These are phyloP conservation scores for Lophius americanus DNA, from an alignment of 2,797 vertebrate species.

Conservation along the genomic window DNA sequence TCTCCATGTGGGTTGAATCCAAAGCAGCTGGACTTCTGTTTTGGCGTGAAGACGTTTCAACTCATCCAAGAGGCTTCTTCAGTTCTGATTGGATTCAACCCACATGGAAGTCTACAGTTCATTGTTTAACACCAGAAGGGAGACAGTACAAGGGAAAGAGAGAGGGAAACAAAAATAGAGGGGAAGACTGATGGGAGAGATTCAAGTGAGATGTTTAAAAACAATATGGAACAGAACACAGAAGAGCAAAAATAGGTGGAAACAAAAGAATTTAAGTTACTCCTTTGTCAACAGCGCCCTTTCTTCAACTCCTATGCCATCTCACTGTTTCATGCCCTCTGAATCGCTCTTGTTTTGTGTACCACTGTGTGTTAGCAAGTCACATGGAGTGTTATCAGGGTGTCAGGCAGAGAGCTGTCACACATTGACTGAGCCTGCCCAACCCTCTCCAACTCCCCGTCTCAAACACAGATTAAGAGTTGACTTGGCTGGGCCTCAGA, in stretches of 20 bases:
- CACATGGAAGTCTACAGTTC: slow-evolving; percentile 28
- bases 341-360: slow-evolving; percentile 59
- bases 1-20: too few species aligned
- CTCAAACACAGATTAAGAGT: slow-evolving; percentile 6
- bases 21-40: too few species aligned
- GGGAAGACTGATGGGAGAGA: slow-evolving; percentile 35
- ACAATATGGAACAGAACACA: slow-evolving; percentile 39
- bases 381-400: slow-evolving; percentile 76
- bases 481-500: slow-evolving; percentile 48
- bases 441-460: slow-evolving; percentile 1
- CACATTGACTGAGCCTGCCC: slow-evolving; percentile 72
- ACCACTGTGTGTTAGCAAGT: slow-evolving; percentile 29
- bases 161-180: slow-evolving; percentile 19
- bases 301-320: slow-evolving; percentile 48
- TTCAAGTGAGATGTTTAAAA: slow-evolving; percentile 41
- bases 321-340: slow-evolving; percentile 56
- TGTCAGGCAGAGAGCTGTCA: slow-evolving; percentile 77
- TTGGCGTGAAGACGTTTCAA: too few species aligned
- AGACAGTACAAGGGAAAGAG: slow-evolving; percentile 3
- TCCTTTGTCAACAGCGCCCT: slow-evolving; percentile 39
- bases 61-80: too few species aligned
- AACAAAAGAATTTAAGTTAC: slow-evolving; percentile 9
- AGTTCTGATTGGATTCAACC: too few species aligned
- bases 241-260: slow-evolving; percentile 21
- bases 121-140: slow-evolving; percentile 32